A percentile compares a stretch with the other conserved stretches of the same genome.
These are phyloP conservation scores for Chaetura pelagica DNA, from an alignment of 2,113 vertebrate species.

Conservation along the genomic window DNA sequence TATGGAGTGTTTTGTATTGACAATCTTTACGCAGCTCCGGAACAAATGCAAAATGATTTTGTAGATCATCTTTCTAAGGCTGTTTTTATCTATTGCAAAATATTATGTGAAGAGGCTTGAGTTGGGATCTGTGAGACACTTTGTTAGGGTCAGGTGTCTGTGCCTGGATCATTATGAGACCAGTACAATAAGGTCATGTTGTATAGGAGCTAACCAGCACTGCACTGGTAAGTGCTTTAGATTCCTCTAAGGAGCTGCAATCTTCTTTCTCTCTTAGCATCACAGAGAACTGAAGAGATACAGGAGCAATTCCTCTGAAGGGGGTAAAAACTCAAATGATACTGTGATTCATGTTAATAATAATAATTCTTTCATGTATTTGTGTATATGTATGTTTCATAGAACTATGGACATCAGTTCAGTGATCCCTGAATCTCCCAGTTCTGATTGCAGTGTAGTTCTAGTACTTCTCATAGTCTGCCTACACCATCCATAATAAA, in stretches of 20 bases:
- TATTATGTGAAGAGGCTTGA: background rate
- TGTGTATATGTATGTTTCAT: background rate
- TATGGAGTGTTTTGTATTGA: background rate
- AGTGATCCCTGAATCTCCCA: background rate
- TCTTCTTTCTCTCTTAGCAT: background rate
- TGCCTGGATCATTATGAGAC: background rate
- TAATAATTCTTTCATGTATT: background rate
- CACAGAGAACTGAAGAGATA: background rate
- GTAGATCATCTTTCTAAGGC: background rate
- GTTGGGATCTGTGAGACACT: background rate
- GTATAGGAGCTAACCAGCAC: background rate
- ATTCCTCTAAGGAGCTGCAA: background rate
- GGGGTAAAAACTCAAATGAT: background rate
- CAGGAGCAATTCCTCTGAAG: background rate
- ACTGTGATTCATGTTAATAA: background rate
- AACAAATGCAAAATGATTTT: background rate
- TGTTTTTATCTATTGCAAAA: background rate
- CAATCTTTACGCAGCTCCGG: background rate
- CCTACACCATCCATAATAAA: constrained; percentile 9
- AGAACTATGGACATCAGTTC: background rate
- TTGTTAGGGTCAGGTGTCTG: background rate
- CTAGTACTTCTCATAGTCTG: background rate
- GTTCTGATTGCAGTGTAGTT: background rate
- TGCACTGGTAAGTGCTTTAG: background rate
- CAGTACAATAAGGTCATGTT: background rate